Conservation (phyloP, 2,113 vertebrate species). For the Axis porcinus region DNA sequence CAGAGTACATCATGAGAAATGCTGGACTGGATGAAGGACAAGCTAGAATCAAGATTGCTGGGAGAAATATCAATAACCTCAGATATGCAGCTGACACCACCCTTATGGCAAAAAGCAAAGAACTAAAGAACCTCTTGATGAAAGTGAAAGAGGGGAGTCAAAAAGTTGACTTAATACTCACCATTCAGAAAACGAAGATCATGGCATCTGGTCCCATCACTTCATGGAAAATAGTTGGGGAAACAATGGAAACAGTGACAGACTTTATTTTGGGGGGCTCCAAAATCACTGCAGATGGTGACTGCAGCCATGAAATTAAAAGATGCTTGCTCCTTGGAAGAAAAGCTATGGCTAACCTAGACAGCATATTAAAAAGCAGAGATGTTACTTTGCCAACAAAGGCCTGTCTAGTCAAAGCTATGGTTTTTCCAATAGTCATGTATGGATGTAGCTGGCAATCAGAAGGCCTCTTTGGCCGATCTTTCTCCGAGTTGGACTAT, state of each 20-base stretch:
- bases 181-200: background rate
- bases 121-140: background rate
- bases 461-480: background rate
- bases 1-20: background rate
- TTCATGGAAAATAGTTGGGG: background rate
- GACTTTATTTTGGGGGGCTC: background rate
- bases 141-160: background rate
- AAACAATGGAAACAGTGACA: background rate
- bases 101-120: background rate
- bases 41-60: background rate
- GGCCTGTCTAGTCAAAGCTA: background rate
- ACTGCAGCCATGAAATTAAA: background rate
- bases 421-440: background rate
- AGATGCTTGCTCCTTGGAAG: background rate
- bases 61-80: background rate
- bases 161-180: background rate
- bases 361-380: background rate
- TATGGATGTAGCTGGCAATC: background rate
- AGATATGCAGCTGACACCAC: background rate
- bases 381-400: background rate
- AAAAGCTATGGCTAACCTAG: background rate
- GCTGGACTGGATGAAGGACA: background rate
- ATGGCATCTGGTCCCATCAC: background rate
- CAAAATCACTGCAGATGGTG: background rate
- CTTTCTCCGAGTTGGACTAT: background rate